Base-by-base conservation (phyloP, 1,140 invertebrate genomes). In the Pseudachorutes palmiensis region DNA sequence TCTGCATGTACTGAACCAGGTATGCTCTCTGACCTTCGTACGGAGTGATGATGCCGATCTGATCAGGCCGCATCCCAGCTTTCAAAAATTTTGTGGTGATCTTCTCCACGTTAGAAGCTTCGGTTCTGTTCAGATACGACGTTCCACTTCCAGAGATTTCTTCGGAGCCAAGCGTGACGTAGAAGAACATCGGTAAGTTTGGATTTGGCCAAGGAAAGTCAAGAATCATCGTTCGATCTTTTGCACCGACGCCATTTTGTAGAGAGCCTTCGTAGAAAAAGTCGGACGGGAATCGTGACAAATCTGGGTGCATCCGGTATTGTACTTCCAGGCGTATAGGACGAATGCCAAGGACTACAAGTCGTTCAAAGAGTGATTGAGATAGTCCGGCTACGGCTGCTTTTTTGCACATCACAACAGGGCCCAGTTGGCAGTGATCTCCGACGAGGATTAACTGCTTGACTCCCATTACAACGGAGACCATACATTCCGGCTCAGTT, bases 351-450 rank as follows among this genome's bases (percentile, higher is more conserved):
- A 99, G 82, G 0, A 99, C 92, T 0, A 99, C 97, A 0, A 99
- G 81, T 19, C 97, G 83, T 77, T 99, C 97, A 79, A 99, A 99
- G 3, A 99, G 81, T 19, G 94, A 98, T 78, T 99, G 96, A 0
- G 93, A 95, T 1, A 99, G 83, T 0, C 97, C 97, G 29, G 97
- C 96, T 62, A 91, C 85, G 0, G 95, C 94, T 0, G 97, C 96
- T 78, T 98, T 98, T 78, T 99, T 99, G 80, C 96, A 99, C 95
- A 99, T 99, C 0, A 98, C 95, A 0, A 98, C 95, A 0, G 96
- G 96, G 0, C 96, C 95, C 30, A 99, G 81, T 80, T 99, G 97
- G 75, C 97, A 99, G 78, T 99, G 97, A 81, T 99, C 97, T 1
- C 97, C 96, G 0, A 99, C 96, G 0, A 99, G 83, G 66, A 98